Conservation (phyloP, 2,113 vertebrate species). For the Limnothrissa miodon region DNA sequence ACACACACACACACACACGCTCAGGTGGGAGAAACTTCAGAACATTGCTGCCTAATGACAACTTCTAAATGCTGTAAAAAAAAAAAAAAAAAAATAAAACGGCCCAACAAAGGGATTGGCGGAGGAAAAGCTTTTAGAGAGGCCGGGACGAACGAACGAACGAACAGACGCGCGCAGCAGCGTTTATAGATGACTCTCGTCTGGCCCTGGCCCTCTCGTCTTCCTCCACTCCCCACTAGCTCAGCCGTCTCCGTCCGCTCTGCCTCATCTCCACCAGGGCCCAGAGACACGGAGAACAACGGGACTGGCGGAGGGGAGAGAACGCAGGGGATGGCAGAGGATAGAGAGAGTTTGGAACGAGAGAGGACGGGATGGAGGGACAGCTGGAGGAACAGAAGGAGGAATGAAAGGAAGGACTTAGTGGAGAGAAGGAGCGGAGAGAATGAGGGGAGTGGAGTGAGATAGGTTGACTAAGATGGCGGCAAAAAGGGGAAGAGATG, state of each 20-base stretch:
- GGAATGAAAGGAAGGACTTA: not conserved
- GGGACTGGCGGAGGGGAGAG: not conserved
- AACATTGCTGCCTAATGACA: not conserved
- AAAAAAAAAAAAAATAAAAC: too few species aligned
- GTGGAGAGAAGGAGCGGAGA: not conserved
- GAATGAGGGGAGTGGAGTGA: not conserved
- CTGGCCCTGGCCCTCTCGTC: too few species aligned
- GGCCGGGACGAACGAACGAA: not conserved
- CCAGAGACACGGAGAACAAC: not conserved
- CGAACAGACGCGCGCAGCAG: not conserved
- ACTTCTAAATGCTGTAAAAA: not conserved
- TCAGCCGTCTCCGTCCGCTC: not conserved
- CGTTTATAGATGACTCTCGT: constrained; percentile 38
- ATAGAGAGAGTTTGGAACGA: not conserved
- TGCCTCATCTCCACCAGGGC: not conserved
- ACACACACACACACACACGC: not conserved
- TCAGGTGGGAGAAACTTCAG: not conserved
- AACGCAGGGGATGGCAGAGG: too few species aligned
- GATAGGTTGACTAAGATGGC: too few species aligned
- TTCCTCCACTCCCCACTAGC: too few species aligned
- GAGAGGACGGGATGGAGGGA: not conserved
- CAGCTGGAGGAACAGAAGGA: not conserved
- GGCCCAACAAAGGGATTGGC: constrained; percentile 14
- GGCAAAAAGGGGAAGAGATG: not conserved
- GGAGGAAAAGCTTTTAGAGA: constrained; percentile 16